Evolutionary conservation across 2,888 invertebrate genomes (phyloP), one percentile per base, ranked within the genome.

Genomic region (Kuschelorhynchus macadamiae): DNA sequence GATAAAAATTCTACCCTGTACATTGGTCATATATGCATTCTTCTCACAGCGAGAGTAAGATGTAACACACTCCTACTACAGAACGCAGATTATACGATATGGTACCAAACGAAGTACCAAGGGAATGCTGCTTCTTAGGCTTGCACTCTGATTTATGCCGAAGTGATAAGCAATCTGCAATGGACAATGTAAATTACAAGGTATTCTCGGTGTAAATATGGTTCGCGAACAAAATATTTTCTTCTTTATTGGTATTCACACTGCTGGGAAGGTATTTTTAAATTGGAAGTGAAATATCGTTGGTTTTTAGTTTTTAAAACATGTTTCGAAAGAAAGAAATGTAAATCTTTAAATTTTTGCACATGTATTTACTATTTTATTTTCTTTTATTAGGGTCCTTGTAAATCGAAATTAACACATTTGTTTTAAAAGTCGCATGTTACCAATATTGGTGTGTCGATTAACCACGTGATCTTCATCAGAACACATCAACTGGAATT

Each of bases 111-210:
- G 33, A 44, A 42, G 42, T 32, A 52, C 60, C 60, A 39, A n/a
- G 49, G 44, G 60, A 55, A 60, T 66, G 66, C 47, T 66, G 67
- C 61, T 65, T 12, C 65, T 65, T 65, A 59, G 33, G 67, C 63
- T 44, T 21, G 59, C 62, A 64, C 42, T 39, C 79, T 81, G 82
- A 83, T 83, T 83, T 83, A 83, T 82, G 76, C 71, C 69, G 73
- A 77, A 81, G 79, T 81, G 82, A 83, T 83, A 82, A 81, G 78
- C 79, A 77, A 82, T 83, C 83, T 79, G 79, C 79, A 74, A 67
- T 56, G 70, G 76, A 81, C 82, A 82, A 83, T 83, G 82, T 82
- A 80, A 83, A 82, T 82, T 82, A 82, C 82, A 82, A 81, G 79
- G 78, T 76, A 75, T 74, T 75, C 77, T 70, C 72, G 80, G 78